Evolutionary conservation across 1,140 invertebrate species (phyloP).

Genomic region (Drosophila sp.): DNA sequence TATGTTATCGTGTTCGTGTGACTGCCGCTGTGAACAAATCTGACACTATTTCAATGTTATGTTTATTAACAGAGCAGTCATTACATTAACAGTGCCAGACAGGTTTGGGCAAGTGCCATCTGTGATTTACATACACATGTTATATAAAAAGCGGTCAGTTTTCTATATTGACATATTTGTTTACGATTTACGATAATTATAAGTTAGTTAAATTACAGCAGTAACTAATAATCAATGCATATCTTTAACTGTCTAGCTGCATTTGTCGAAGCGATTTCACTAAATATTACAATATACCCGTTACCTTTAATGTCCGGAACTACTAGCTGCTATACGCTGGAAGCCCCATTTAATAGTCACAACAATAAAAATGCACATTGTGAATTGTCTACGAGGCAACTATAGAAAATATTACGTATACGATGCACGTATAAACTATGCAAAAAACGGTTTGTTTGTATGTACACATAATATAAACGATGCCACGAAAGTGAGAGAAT

Average conservation of each 20-base stretch:
- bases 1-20: too few relatives aligned
- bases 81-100: too few relatives aligned
- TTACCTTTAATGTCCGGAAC: conserved; percentile 13
- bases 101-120: neutral
- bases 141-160: too few relatives aligned
- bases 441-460: neutral
- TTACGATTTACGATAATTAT: neutral
- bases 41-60: neutral
- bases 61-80: neutral
- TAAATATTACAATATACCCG: conserved; percentile 4
- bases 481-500: neutral
- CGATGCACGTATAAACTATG: conserved; percentile 17
- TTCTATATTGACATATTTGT: neutral
- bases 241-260: neutral
- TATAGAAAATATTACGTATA: conserved; percentile 20
- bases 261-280: neutral
- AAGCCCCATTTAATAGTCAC: conserved; percentile 14
- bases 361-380: conserved; percentile 30
- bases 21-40: too few relatives aligned
- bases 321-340: conserved; percentile 6
- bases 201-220: conserved; percentile 8
- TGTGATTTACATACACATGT: too few relatives aligned
- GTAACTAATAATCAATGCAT: neutral
- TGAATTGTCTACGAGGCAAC: conserved; percentile 11
- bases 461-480: neutral